A percentile compares a stretch with the other conserved stretches of the same genome.
Evolutionary conservation across 1,140 invertebrate species (phyloP).

Genomic region (Uloborus diversus): DNA sequence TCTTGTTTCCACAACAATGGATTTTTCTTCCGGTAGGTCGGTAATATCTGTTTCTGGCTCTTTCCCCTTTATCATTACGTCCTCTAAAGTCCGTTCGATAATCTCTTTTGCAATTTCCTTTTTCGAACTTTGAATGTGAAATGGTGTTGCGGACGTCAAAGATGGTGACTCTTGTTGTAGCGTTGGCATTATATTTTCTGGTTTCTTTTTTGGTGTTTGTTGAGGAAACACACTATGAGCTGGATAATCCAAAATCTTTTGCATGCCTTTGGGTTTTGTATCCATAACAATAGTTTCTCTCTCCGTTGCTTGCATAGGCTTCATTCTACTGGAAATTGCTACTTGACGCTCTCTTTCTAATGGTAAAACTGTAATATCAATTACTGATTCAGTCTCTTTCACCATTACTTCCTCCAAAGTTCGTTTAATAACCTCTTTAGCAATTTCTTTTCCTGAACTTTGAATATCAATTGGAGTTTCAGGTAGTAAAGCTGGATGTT

Average conservation of each 20-base stretch:
- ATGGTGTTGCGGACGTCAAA: too few relatives aligned
- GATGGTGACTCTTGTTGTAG: too few relatives aligned
- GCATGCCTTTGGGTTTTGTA: constrained; percentile 2
- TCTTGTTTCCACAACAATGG: neutral
- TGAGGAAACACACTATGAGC: neutral
- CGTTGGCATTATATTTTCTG: too few relatives aligned
- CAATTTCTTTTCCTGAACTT: constrained; percentile 11
- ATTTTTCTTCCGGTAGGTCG: too few relatives aligned
- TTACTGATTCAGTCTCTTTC: constrained; percentile 43
- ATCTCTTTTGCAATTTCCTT: too few relatives aligned
- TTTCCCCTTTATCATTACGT: too few relatives aligned
- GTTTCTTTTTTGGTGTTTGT: too few relatives aligned
- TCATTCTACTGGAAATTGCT: constrained; percentile 12
- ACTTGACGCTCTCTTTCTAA: constrained; percentile 29
- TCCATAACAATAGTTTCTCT: constrained; percentile 32
- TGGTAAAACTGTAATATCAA: constrained; percentile 45
- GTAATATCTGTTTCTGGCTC: too few relatives aligned
- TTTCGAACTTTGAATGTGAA: too few relatives aligned
- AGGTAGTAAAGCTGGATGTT: neutral
- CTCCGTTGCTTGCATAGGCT: constrained; percentile 15
- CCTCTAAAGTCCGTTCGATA: too few relatives aligned
- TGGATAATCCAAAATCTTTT: neutral
- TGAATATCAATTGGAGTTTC: neutral
- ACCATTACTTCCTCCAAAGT: constrained; percentile 33
- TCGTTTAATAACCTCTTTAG: constrained; percentile 23